A percentile compares a stretch with the other conserved stretches of the same genome.
These are phyloP conservation scores for Coregonus clupeaformis DNA, from an alignment of 2,113 vertebrate genomes.

Conservation along the genomic window DNA sequence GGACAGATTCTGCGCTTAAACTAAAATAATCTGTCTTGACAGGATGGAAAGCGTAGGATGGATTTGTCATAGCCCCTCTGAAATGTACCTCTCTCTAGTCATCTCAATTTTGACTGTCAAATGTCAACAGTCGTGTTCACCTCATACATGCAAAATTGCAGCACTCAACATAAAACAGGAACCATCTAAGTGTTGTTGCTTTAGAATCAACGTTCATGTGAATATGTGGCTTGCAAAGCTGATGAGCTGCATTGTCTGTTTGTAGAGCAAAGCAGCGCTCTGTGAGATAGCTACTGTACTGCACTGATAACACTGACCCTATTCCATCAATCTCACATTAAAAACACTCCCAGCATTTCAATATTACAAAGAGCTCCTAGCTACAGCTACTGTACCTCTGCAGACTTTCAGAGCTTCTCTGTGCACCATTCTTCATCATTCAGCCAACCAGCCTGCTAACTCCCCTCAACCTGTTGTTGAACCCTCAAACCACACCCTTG, in stretches of 20 bases:
- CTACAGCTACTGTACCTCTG: conserved; percentile 28
- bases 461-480: no score
- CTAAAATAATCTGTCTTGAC: no score
- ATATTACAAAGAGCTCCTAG: conserved; percentile 71
- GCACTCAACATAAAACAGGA: background rate
- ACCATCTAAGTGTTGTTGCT: background rate
- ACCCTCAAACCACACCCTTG: no score
- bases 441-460: no score
- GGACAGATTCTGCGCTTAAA: no score
- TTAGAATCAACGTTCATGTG: background rate
- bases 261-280: conserved; percentile 30
- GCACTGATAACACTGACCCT: conserved; percentile 57
- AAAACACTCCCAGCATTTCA: conserved; percentile 66
- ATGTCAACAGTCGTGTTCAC: background rate
- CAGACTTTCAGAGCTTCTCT: conserved; percentile 40
- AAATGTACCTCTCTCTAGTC: background rate
- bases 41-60: no score
- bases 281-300: conserved; percentile 40
- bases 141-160: background rate
- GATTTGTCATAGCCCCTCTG: conserved; percentile 7
- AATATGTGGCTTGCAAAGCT: conserved; percentile 18
- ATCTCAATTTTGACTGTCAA: background rate
- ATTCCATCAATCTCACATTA: conserved; percentile 75
- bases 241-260: conserved; percentile 18
- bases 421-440: no score